These are phyloP conservation scores for Cotesia chilonis DNA, from an alignment of 1,140 invertebrate species.

Conservation along the genomic window DNA sequence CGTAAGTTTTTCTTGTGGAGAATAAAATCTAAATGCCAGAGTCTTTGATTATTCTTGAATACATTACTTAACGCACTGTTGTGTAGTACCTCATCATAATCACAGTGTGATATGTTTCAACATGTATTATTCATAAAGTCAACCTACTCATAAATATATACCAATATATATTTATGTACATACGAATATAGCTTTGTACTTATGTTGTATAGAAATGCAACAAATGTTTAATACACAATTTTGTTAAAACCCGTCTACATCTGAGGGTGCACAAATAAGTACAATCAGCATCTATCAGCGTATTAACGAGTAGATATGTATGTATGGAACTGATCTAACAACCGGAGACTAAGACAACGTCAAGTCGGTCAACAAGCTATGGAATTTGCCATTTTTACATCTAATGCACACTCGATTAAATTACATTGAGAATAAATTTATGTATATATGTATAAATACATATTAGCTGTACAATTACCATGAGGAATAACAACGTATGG, in stretches of 20 bases:
- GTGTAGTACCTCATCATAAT: slow-evolving; percentile 21
- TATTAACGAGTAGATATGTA: background rate
- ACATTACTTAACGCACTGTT: slow-evolving; percentile 19
- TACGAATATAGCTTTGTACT: background rate
- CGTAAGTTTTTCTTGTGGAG: slow-evolving; percentile 11
- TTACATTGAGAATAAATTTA: slow-evolving; percentile 24
- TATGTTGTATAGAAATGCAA: too few species aligned
- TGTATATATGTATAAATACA: slow-evolving; percentile 7
- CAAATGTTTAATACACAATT: slow-evolving; percentile 11
- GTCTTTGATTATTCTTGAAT: slow-evolving; percentile 21
- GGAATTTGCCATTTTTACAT: slow-evolving; percentile 30
- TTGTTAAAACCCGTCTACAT: background rate
- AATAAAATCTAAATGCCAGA: background rate
- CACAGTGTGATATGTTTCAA: slow-evolving; percentile 14
- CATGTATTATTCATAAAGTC: slow-evolving; percentile 30
- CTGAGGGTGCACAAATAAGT: slow-evolving; percentile 28
- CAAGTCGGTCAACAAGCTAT: slow-evolving; percentile 22
- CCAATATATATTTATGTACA: background rate
- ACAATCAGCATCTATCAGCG: background rate
- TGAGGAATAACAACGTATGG: slow-evolving; percentile 24
- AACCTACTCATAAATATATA: slow-evolving; percentile 27
- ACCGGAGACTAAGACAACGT: background rate
- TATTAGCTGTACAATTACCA: slow-evolving; percentile 30
- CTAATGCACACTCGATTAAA: slow-evolving; percentile 20
- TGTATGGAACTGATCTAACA: background rate